A percentile compares a stretch with the other conserved stretches of the same genome.
These are phyloP conservation scores for Morpho helenor DNA, from an alignment of 2,888 invertebrate genomes.

Conservation along the genomic window DNA sequence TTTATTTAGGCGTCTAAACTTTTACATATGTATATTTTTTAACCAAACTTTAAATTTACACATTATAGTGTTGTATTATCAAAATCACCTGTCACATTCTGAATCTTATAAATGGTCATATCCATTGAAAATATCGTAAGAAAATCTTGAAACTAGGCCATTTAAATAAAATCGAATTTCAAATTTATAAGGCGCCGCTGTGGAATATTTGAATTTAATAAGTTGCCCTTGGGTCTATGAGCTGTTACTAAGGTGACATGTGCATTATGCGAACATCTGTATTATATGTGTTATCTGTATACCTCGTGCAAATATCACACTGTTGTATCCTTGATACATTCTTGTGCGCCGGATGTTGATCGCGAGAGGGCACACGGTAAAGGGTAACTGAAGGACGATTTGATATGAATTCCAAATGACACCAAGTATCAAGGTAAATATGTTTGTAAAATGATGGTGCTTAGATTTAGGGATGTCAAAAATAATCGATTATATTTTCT, in stretches of 20 bases:
- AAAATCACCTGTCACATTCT: no score
- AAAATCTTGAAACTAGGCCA: no score
- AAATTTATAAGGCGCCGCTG: slow-evolving; percentile 20
- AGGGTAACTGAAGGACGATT: slow-evolving; percentile 65
- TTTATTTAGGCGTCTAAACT: no score
- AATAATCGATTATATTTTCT: no score
- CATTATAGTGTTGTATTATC: no score
- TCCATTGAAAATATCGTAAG: no score
- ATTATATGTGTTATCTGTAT: slow-evolving; percentile 22
- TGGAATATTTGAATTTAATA: slow-evolving; percentile 18
- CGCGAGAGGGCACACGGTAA: slow-evolving; percentile 37
- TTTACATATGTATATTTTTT: no score
- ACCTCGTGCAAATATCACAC: slow-evolving; percentile 23
- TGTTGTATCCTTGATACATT: slow-evolving; percentile 26
- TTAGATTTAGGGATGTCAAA: slow-evolving; percentile 8
- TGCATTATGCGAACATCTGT: slow-evolving; percentile 21
- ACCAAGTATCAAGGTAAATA: slow-evolving; percentile 23
- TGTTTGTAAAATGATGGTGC: slow-evolving; percentile 27
- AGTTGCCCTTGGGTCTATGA: slow-evolving; percentile 2
- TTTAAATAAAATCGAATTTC: slow-evolving; percentile 4
- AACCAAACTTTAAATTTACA: no score
- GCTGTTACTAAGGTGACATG: slow-evolving; percentile 17
- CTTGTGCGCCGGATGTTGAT: slow-evolving; percentile 56
- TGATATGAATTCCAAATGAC: slow-evolving; percentile 53
- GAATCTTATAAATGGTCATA: no score